Conservation (phyloP, 2,797 vertebrate species). For the Spea hammondii region DNA sequence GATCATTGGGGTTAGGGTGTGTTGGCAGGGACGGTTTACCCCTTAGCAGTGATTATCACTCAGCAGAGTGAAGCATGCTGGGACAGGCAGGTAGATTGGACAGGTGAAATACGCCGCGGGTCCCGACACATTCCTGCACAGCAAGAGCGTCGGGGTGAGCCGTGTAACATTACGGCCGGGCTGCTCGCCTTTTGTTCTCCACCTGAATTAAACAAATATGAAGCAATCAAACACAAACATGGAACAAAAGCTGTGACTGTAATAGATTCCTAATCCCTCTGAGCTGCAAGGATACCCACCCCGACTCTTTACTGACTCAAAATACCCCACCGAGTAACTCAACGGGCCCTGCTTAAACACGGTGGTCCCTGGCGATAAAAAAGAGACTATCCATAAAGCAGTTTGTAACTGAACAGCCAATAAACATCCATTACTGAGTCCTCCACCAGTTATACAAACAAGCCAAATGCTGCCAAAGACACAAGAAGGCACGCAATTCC, state of each 20-base stretch:
- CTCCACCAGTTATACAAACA: no score
- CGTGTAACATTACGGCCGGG: background rate
- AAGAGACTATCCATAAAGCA: no score
- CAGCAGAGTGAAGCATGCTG: background rate
- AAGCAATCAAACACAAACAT: slow-evolving; percentile 17
- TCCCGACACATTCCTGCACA: slow-evolving; percentile 2
- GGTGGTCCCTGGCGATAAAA: no score
- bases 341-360: no score
- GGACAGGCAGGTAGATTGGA: slow-evolving; percentile 6
- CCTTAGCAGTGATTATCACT: no score
- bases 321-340: no score
- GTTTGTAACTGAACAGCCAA: no score
- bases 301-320: slow-evolving; percentile 4
- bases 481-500: no score
- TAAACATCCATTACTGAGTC: no score
- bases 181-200: background rate
- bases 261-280: background rate
- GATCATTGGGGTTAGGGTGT: no score
- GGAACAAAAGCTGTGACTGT: slow-evolving; percentile 2
- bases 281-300: background rate
- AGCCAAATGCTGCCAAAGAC: no score
- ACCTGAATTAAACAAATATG: slow-evolving; percentile 26
- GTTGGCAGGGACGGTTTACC: no score
- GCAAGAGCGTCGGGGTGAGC: background rate
- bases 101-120: background rate